Base-by-base conservation (phyloP, 1,140 invertebrate genomes). In the Drosophila aff. region DNA sequence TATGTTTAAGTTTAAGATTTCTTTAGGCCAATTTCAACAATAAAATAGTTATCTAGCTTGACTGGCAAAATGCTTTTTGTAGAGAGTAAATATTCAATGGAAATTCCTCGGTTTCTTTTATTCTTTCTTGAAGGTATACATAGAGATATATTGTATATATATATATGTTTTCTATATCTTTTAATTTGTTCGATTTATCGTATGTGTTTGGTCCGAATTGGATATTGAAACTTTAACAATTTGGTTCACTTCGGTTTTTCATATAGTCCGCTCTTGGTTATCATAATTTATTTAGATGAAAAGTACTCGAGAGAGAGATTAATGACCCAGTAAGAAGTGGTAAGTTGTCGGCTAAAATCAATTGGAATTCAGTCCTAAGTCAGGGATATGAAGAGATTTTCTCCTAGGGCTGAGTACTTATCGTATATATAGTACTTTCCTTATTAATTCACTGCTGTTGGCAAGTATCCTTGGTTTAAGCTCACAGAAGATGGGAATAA, bases 151-250 rank as follows among this genome's bases (percentile, higher is more conserved):
- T 55, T 21, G 52, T 55, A 5, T 55, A 18, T 67, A 46, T 74
- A 46, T 74, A 58, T 41, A 47, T 72, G 13, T 60, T 52, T 52
- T n/a, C 43, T 31, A 40, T 58, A 46, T 67, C 21, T 18, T 62
- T 36, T 38, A 53, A 66, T 44, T 55, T 74, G 59, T 78, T 85
- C 46, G 57, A 26, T 63, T 76, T 87, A 78, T 80, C 50, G 33
- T 72, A 49, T 58, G 43, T 55, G 69, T 77, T 55, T 77, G 75
- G 84, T 87, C 84, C 84, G 79, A 87, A 90, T 71, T 81, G 84
- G 86, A 83, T 87, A 81, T 89, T 89, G 77, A 87, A 81, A 84
- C 77, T 64, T 89, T 89, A 66, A 80, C 77, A 61, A 62, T 64
- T 87, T 87, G 84, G 84, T 89, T 89, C 76, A 68, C 72, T 76